Base-by-base conservation (phyloP, 2,113 vertebrate genomes). In the Dicrurus megarhynchus region DNA sequence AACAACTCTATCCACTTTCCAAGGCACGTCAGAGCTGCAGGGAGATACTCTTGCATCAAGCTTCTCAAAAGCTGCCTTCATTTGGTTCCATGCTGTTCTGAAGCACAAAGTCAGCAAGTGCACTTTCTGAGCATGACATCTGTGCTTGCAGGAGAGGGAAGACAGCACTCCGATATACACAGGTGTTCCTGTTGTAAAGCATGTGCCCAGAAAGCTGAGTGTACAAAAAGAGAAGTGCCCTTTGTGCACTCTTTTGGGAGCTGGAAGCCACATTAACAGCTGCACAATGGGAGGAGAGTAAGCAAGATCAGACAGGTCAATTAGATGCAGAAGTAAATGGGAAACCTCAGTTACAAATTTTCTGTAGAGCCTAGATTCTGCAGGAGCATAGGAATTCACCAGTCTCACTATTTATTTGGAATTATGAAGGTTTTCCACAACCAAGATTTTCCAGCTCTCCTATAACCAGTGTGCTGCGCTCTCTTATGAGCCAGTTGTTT, bases 241-340 rank as follows among this genome's bases (percentile, higher is more conserved):
- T 93, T 90, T 84, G 39, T 81, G 76, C 42, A 41, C 28, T 76
- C 76, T 79, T 81, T 47, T 37, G 95, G 90, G 88, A 94, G 41
- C 76, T 52, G 33, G 46, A 23, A 86, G 93, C 44, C 73, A 78
- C 56, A 60, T 56, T 46, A 92, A 73, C 96, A 97, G 88, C 85
- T 96, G 93, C 56, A 64, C 60, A 53, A 68, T 12, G 57, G 0
- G 10, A 53, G 18, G 20, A 90, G 44, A 64, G n/a, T 68, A 80
- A 78, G 79, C 52, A 95, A 90, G 60, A 87, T 84, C 86, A 81
- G 32, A 78, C 21, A 68, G 80, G 92, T 95, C 73, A 96, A 50
- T 78, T 32, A 94, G 79, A 96, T 87, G 76, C 80, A 90, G 26
- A 81, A 93, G 7, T 44, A 82, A 84, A 67, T 26, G 16, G 35